Percentiles rank a stretch among this genome's conserved stretches.
Evolutionary conservation across 2,113 vertebrate species (phyloP).

Genomic region (Crotalus tigris): DNA sequence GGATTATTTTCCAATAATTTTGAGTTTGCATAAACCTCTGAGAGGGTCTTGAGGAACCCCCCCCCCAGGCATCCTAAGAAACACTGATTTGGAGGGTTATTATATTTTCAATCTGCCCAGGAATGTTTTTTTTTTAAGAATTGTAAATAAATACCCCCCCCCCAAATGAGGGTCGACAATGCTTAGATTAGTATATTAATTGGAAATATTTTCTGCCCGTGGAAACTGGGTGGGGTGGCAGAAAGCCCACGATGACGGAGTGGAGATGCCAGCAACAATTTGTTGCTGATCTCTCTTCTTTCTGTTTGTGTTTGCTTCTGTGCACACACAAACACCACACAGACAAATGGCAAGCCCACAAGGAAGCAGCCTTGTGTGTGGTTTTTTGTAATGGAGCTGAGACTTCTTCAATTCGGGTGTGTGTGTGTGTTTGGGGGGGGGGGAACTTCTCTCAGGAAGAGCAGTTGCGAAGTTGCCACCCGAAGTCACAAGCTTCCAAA

Average conservation of each 20-base stretch:
- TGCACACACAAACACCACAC: background rate
- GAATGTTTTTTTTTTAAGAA: background rate
- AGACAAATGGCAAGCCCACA: background rate
- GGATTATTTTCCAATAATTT: background rate
- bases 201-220: background rate
- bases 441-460: background rate
- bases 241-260: background rate
- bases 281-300: background rate
- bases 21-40: background rate
- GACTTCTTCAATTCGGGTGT: background rate
- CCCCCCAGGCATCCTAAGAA: background rate
- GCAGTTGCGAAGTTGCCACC: background rate
- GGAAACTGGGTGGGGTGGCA: background rate
- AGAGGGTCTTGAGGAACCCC: background rate
- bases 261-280: background rate
- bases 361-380: background rate
- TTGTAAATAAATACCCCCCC: background rate
- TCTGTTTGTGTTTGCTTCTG: background rate
- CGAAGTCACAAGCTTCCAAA: background rate
- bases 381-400: background rate
- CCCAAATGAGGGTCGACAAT: background rate
- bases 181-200: background rate
- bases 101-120: background rate
- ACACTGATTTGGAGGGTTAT: background rate
- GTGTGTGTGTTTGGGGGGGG: background rate